These are phyloP conservation scores for Mantis religiosa DNA, from an alignment of 2,888 invertebrate species.

Conservation along the genomic window DNA sequence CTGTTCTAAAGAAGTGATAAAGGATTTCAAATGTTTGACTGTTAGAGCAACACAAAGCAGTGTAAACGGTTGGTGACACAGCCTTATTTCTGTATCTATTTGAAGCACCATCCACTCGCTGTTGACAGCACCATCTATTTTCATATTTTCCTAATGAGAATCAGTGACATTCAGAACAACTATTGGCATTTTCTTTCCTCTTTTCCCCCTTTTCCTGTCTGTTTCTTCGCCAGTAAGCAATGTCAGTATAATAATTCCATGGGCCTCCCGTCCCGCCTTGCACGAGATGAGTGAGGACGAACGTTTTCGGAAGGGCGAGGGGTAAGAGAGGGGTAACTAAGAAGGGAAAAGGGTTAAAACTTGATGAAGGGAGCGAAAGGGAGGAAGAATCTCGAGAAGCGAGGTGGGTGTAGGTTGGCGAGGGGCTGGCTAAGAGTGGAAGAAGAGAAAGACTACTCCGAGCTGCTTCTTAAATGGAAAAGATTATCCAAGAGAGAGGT, in stretches of 20 bases:
- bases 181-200: conserved; percentile 14
- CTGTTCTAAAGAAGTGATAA: not conserved
- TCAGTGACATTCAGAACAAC: conserved; percentile 20
- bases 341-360: conserved; percentile 29
- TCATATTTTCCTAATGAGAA: conserved; percentile 18
- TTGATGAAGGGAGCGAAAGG: conserved; percentile 14
- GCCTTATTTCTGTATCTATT: not conserved
- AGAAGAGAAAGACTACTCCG: conserved; percentile 24
- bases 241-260: conserved; percentile 5
- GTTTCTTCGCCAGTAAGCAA: not conserved
- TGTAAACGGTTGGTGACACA: not conserved
- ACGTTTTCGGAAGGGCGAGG: not conserved
- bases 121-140: conserved; percentile 6
- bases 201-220: not conserved
- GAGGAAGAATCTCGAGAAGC: not conserved
- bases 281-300: not conserved
- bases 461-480: conserved; percentile 32
- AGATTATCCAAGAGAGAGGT: conserved; percentile 28
- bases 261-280: not conserved
- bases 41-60: not conserved
- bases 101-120: not conserved
- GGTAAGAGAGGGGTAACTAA: conserved; percentile 7
- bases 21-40: not conserved
- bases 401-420: not conserved
- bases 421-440: not conserved